Evolutionary conservation across 2,888 invertebrate species (phyloP).

Genomic region (Caenorhabditis sinica): DNA sequence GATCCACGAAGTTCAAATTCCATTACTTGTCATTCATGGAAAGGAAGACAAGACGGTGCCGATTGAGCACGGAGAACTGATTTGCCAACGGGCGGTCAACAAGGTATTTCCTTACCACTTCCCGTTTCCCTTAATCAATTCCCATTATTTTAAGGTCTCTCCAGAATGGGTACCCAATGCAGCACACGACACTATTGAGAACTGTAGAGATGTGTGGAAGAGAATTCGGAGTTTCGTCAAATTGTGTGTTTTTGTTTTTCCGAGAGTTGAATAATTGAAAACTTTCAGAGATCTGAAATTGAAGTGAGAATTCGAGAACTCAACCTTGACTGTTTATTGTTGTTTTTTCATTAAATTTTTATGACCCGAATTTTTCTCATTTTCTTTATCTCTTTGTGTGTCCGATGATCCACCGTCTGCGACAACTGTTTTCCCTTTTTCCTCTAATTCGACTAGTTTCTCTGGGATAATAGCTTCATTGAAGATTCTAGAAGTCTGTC

Average conservation of each 20-base stretch:
- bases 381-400: too few species aligned
- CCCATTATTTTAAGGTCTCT: slow-evolving; percentile 40
- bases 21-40: slow-evolving; percentile 78
- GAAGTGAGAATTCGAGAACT: slow-evolving; percentile 7
- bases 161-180: slow-evolving; percentile 74
- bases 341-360: too few species aligned
- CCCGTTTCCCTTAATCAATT: background rate
- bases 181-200: slow-evolving; percentile 76
- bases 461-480: too few species aligned
- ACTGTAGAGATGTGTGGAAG: slow-evolving; percentile 72
- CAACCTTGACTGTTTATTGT: background rate
- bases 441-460: too few species aligned
- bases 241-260: slow-evolving; percentile 6
- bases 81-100: slow-evolving; percentile 60
- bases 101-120: background rate
- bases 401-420: too few species aligned
- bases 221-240: slow-evolving; percentile 74
- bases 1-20: slow-evolving; percentile 70
- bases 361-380: too few species aligned
- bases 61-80: slow-evolving; percentile 71
- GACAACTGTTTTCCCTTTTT: too few species aligned
- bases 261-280: background rate
- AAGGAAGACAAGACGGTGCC: slow-evolving; percentile 73
- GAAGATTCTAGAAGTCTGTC: too few species aligned
- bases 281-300: slow-evolving; percentile 48